phyloP scores from a whole-genome alignment of 2,113 vertebrate genomes.

The Notarius quadriscutis region DNA sequence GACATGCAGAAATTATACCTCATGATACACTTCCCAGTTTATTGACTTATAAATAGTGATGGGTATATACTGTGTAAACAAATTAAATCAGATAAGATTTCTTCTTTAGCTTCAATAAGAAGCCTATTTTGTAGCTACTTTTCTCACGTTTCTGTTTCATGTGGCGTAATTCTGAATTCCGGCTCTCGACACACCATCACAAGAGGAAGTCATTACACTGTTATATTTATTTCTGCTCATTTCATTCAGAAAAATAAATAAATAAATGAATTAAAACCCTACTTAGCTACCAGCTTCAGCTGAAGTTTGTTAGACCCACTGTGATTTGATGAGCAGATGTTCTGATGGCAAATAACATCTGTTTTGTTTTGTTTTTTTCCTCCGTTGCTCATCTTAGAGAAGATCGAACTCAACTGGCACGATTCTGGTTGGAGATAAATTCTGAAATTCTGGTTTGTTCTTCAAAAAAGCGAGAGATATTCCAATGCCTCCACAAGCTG shows the following conservation, averaged over 20 bases:
- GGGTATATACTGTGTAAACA: background rate
- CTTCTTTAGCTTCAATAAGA: background rate
- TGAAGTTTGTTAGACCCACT: background rate
- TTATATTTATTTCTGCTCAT: slow-evolving; percentile 21
- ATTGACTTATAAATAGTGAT: background rate
- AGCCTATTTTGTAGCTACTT: background rate
- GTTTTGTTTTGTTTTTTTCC: background rate
- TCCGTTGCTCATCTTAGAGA: background rate
- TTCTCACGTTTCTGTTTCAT: background rate
- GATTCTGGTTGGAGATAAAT: background rate
- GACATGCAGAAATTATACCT: too few species aligned
- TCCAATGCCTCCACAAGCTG: background rate
- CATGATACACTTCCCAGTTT: too few species aligned
- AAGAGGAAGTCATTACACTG: background rate
- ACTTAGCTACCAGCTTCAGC: background rate
- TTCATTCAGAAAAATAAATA: background rate
- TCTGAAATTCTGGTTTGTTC: background rate
- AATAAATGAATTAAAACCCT: background rate
- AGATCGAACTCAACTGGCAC: background rate
- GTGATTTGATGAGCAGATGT: slow-evolving; percentile 18
- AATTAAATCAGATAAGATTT: background rate
- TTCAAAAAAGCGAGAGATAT: background rate
- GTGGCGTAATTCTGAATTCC: background rate
- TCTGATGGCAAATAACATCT: background rate
- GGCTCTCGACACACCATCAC: background rate